Evolutionary conservation across 2,113 vertebrate species (phyloP).

Genomic region (Puffinus mauretanicus): DNA sequence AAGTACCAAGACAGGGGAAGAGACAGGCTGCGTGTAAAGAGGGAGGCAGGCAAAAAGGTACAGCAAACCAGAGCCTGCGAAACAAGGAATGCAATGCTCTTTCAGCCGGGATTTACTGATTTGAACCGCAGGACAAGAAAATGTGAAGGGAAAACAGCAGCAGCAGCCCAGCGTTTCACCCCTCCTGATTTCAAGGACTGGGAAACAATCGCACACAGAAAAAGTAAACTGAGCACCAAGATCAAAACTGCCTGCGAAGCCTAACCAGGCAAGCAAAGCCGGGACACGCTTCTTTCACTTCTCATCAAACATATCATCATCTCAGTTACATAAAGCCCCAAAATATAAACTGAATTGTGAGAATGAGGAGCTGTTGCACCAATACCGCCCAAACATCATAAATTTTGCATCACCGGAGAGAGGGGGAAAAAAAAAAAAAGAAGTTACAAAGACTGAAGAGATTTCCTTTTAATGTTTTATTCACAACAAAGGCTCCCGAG

Average conservation of each 20-base stretch:
- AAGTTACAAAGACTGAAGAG: not conserved
- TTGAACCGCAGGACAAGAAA: constrained; percentile 29
- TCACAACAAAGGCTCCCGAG: not conserved
- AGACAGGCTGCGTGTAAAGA: not conserved
- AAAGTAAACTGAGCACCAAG: not conserved
- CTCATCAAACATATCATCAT: not conserved
- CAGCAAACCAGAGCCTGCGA: constrained; percentile 37
- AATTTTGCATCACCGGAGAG: not conserved
- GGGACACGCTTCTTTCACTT: not conserved
- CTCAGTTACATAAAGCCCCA: constrained; percentile 37
- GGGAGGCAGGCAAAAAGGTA: constrained; percentile 49
- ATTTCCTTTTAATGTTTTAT: constrained; percentile 40
- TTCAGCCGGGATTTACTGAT: not conserved
- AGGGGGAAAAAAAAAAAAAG: not conserved
- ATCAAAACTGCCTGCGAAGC: not conserved
- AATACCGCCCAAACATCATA: constrained; percentile 40
- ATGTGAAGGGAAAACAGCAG: not conserved
- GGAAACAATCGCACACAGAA: not conserved
- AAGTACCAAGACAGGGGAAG: constrained; percentile 11
- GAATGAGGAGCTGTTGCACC: constrained; percentile 29
- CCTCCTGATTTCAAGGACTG: not conserved
- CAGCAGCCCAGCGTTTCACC: not conserved
- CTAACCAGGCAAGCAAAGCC: not conserved
- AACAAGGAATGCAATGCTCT: constrained; percentile 45
- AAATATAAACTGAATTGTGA: constrained; percentile 22